Base-by-base conservation (phyloP, 2,113 vertebrate species). In the Mustela lutreola region DNA sequence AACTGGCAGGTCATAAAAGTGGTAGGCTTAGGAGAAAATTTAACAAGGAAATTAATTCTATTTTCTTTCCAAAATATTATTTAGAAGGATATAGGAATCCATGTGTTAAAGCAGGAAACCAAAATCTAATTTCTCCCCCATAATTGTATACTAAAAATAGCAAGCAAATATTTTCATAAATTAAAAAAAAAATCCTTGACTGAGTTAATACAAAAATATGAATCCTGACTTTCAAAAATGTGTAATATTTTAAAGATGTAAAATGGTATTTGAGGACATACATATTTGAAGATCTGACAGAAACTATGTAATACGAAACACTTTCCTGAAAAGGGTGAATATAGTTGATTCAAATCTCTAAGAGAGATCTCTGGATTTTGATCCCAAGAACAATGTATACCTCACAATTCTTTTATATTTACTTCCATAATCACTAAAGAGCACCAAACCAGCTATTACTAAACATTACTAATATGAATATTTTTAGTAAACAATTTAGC, bases 311-410 rank as follows among this genome's bases (percentile, higher is more conserved):
- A 21, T 7, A 36, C 39, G 31, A 75, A 33, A 80, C 22, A 36
- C 7, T 16, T 62, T 8, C 4, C 2, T 45, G 7, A 2, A n/a
- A 14, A 26, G 3, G 1, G 11, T 9, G 50, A 33, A 65, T 10
- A 11, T 3, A 79, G 9, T 9, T 80, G 28, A 85, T 2, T 7
- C 33, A 89, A 22, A 45, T 33, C n/a, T 63, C 56, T 62, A 71
- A 70, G 4, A 60, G 70, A 96, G 58, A 60, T 36, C 3, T 36
- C 80, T 58, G 8, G 22, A 58, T 53, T n/a, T 70, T 63, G 31
- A 81, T 42, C 14, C 8, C 24, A 62, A 19, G 1, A 84, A 75
- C 12, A 65, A 4, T 24, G 12, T 9, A 14, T 48, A 50, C 26
- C 50, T 42, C 39, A 8, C 12, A 58, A 5, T 60, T 89, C 15